Evolutionary conservation across 2,888 invertebrate species (phyloP).

Genomic region (Eurois occulta): DNA sequence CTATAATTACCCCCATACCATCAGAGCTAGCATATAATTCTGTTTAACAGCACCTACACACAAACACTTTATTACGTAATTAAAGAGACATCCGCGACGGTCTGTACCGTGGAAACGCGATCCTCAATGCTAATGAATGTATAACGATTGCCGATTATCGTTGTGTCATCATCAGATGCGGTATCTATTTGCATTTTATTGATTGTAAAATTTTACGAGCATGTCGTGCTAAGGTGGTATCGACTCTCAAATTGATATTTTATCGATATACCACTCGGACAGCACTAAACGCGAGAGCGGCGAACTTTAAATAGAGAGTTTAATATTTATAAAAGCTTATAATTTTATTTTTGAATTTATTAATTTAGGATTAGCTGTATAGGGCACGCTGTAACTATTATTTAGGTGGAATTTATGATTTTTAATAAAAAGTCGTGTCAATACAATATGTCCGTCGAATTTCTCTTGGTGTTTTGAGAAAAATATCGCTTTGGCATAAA

Average conservation of each 20-base stretch:
- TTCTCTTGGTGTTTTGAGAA: conserved; percentile 29
- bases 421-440: conserved; percentile 46
- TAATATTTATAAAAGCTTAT: conserved; percentile 68
- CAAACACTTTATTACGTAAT: conserved; percentile 56
- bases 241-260: conserved; percentile 82
- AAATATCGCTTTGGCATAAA: conserved; percentile 55
- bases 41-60: conserved; percentile 53
- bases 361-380: conserved; percentile 60
- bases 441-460: conserved; percentile 25
- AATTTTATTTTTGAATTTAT: conserved; percentile 69
- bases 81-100: conserved; percentile 50
- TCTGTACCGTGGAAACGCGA: conserved; percentile 56
- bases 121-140: conserved; percentile 74
- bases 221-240: conserved; percentile 78
- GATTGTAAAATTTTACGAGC: conserved; percentile 82
- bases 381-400: conserved; percentile 54
- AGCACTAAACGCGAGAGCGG: conserved; percentile 68
- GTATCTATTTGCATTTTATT: conserved; percentile 84
- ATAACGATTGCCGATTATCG: conserved; percentile 76
- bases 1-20: conserved; percentile 27
- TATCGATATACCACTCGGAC: conserved; percentile 71
- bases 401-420: conserved; percentile 54
- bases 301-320: conserved; percentile 66
- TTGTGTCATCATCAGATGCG: conserved; percentile 77
- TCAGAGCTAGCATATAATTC: conserved; percentile 42